Percentiles rank a stretch among this genome's conserved stretches.
Evolutionary conservation across 2,113 vertebrate species (phyloP).

Genomic region (Buteo buteo): DNA sequence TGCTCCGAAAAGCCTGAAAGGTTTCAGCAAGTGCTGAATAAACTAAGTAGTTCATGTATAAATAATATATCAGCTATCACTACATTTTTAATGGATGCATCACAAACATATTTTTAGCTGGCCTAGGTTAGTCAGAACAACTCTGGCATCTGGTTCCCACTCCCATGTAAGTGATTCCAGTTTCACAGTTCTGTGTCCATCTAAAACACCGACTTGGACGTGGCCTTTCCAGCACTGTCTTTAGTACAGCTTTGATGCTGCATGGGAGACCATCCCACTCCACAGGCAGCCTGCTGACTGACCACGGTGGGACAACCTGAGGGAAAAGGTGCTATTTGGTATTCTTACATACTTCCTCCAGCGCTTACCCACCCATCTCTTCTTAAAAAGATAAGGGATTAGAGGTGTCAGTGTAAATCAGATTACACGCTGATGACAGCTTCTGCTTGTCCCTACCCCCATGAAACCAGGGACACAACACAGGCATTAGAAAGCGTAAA

Average conservation of each 20-base stretch:
- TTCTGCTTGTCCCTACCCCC: not conserved
- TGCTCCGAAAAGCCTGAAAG: not conserved
- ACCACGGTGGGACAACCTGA: not conserved
- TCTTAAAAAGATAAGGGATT: not conserved
- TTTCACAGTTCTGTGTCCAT: not conserved
- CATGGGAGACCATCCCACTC: not conserved
- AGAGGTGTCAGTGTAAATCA: not conserved
- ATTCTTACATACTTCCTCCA: not conserved
- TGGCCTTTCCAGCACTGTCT: not conserved
- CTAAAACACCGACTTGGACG: not conserved
- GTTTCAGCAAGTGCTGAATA: not conserved
- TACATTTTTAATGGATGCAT: slow-evolving; percentile 54
- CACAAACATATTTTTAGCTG: slow-evolving; percentile 8
- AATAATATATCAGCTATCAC: slow-evolving; percentile 47
- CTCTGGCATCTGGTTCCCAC: not conserved
- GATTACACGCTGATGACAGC: not conserved
- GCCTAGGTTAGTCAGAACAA: not conserved
- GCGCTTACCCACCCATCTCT: not conserved
- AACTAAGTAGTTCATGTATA: slow-evolving; percentile 51
- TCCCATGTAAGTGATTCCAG: not conserved
- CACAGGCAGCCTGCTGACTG: not conserved
- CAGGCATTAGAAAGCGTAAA: not conserved
- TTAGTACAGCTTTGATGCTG: not conserved
- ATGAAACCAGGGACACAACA: not conserved
- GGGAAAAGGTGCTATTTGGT: not conserved